phyloP scores from a whole-genome alignment of 2,888 invertebrate genomes.

The Acrobeloides nanus region DNA sequence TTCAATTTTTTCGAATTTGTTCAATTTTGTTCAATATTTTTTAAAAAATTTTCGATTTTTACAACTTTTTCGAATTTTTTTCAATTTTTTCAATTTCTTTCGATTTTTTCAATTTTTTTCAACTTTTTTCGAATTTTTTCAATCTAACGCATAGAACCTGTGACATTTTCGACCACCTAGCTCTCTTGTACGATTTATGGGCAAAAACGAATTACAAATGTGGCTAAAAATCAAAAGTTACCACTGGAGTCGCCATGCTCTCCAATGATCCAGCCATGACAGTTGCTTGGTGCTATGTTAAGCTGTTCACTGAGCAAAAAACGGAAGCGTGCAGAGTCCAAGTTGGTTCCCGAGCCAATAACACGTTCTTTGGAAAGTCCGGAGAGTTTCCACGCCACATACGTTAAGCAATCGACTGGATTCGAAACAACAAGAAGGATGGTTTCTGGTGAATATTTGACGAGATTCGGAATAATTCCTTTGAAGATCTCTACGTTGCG shows the following conservation, averaged over 20 bases:
- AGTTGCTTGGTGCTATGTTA: slow-evolving; percentile 72
- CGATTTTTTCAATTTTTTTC: too few relatives aligned
- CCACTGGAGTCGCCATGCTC: slow-evolving; percentile 83
- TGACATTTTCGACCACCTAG: not conserved
- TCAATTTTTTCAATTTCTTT: too few relatives aligned
- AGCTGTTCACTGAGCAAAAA: slow-evolving; percentile 77
- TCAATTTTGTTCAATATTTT: not conserved
- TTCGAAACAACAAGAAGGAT: slow-evolving; percentile 80
- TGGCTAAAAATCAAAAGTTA: slow-evolving; percentile 28
- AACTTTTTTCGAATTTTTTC: not conserved
- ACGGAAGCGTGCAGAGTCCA: slow-evolving; percentile 83
- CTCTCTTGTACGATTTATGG: not conserved
- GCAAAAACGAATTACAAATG: not conserved
- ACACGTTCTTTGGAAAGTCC: slow-evolving; percentile 78
- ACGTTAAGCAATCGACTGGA: slow-evolving; percentile 84
- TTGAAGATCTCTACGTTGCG: slow-evolving; percentile 76
- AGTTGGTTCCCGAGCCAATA: slow-evolving; percentile 83
- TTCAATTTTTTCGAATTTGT: too few relatives aligned
- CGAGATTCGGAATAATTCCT: slow-evolving; percentile 66
- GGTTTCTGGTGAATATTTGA: slow-evolving; percentile 76
- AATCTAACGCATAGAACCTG: not conserved
- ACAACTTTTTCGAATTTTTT: too few relatives aligned
- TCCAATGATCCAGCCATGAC: slow-evolving; percentile 86
- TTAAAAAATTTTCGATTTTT: not conserved
- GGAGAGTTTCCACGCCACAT: slow-evolving; percentile 87